Percentiles rank a stretch among this genome's conserved stretches.
Conservation (phyloP, 2,888 invertebrate genomes). For the Cerastis rubricosa region DNA sequence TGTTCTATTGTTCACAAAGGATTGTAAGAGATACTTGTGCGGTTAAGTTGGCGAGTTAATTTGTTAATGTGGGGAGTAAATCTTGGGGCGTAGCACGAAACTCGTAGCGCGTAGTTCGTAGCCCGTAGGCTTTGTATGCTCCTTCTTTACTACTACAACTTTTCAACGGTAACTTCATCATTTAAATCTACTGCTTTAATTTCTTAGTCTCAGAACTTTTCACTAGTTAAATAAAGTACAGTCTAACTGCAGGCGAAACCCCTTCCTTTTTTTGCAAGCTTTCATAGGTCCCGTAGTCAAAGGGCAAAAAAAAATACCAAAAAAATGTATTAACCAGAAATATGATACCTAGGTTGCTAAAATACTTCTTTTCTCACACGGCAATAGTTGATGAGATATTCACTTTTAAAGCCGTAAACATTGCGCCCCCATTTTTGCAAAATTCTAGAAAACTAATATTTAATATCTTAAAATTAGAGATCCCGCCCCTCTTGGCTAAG, state of each 20-base stretch:
- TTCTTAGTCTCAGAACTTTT: neutral
- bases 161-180: neutral
- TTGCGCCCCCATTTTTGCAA: neutral
- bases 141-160: neutral
- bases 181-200: neutral
- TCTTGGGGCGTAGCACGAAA: constrained; percentile 9
- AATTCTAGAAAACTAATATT: neutral
- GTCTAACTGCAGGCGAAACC: neutral
- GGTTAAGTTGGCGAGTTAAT: constrained; percentile 63
- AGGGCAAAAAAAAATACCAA: neutral
- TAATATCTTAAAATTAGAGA: neutral
- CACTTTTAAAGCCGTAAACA: neutral
- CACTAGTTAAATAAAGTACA: neutral
- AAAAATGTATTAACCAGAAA: too few relatives aligned
- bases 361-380: neutral
- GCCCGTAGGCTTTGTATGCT: neutral
- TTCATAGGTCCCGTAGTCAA: neutral
- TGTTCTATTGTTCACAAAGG: constrained; percentile 56
- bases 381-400: neutral
- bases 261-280: neutral
- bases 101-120: constrained; percentile 4
- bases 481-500: too few relatives aligned
- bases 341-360: neutral
- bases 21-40: constrained; percentile 48
- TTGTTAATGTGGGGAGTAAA: constrained; percentile 59